Base-by-base conservation (phyloP, 2,797 vertebrate species). In the Mormyrops attenuatus region DNA sequence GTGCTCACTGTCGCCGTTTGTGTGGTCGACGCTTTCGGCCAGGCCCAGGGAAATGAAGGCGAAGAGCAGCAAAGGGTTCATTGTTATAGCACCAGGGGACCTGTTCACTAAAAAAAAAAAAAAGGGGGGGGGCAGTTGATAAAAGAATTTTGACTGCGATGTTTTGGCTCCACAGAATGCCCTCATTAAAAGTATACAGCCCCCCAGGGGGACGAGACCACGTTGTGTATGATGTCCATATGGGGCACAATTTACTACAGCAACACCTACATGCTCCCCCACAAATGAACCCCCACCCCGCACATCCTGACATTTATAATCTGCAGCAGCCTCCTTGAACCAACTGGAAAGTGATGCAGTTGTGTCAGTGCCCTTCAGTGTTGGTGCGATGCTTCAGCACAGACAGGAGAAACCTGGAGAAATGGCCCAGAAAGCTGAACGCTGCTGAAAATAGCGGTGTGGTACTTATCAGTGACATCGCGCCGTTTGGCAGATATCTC, bases 1-100 rank as follows among this genome's bases (percentile, higher is more conserved):
- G 91, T 95, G 94, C 89, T 96, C 95, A 94, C 96, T 93, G 3
- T 95, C 93, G 44, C 96, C 96, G 90, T 96, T 96, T 89, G 96
- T 96, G 17, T 92, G 89, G 90, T 96, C 94, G 88, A 95, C 94
- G 92, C 90, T 95, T 87, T 97, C 95, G 90, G 97, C 97, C 92
- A 95, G 94, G 89, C 95, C 97, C 94, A 96, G 90, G 41, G 97
- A 96, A 92, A 98, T 92, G 94, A 99, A 93, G 93, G 97, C 95
- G 92, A 97, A 95, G 90, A 98, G 94, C 93, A 98, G 95, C 92
- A 97, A 94, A 88, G 92, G 95, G 95, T 95, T 97, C 98, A 99
- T 99, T 93, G 94, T 95, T 93, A 89, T 55, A 94, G 92, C 92
- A 92, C 93, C 90, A 92, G 90, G 88, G 49, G 92, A 95, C 95